Base-by-base conservation (phyloP, 2,888 invertebrate species). In the Noctuana brunneofusca region DNA sequence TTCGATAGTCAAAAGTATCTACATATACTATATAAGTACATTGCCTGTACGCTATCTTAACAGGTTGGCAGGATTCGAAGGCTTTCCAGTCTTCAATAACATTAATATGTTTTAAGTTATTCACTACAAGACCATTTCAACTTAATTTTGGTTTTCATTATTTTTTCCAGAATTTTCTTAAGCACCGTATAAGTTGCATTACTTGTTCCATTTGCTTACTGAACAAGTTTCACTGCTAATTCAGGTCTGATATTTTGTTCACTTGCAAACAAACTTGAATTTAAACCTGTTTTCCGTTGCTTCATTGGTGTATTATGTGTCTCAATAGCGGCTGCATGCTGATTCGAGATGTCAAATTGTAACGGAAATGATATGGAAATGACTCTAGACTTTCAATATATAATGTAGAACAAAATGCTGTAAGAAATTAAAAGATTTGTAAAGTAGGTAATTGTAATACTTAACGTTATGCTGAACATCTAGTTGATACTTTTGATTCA, bases 281-380 rank as follows among this genome's bases (percentile, higher is more conserved):
- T 38, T 16, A 50, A 62, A 62, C 62, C 62, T 38, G 62, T 62
- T 62, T 14, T 41, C 18, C 49, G 56, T 62, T 50, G 55, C 55
- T 50, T 62, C 50, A 56, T 62, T 62, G 49, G 55, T 59, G 58
- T 56, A 56, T 55, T 49, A 59, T 56, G 60, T 46, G 48, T 12
- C 46, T 35, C 46, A 35, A 53, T 46, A 41, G 52, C 46, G 52
- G 14, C 49, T 32, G 48, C 22, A 46, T 20, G 53, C 53, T 41
- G 49, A 55, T 62, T 50, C 30, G 9, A 50, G 55, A 62, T 14
- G 48, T 32, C 35, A 48, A n/a, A 14, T 30, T 62, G 27, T 55
- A 41, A 30, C 27, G 62, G 16, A 50, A 48, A 41, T 62, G 8
- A 27, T 27, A 18, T 43, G 18, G 43, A 43, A 43, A 43, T 43